phyloP scores from a whole-genome alignment of 2,797 vertebrate species.

The Pipistrellus pipistrellus region DNA sequence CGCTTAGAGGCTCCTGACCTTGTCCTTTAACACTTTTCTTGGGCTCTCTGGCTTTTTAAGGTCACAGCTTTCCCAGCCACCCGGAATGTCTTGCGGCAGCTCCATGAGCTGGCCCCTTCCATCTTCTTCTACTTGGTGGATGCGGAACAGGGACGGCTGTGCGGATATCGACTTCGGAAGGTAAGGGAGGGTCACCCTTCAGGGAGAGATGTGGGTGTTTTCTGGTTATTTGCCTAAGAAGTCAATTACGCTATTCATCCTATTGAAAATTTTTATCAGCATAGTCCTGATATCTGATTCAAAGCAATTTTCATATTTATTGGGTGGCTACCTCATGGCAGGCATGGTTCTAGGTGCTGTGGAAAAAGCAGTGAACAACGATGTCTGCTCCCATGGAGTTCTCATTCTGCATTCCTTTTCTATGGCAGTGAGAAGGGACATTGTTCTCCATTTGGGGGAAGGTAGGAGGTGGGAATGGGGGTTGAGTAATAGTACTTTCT shows the following conservation, averaged over 20 bases:
- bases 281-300: background rate
- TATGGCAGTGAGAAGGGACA: background rate
- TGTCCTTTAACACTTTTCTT: background rate
- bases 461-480: background rate
- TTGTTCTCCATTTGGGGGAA: background rate
- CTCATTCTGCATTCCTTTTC: background rate
- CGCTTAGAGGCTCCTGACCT: background rate
- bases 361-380: background rate
- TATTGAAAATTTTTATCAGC: background rate
- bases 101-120: slow-evolving; percentile 95
- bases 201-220: background rate
- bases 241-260: background rate
- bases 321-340: background rate
- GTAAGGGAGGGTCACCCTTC: slow-evolving; percentile 79
- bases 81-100: slow-evolving; percentile 96
- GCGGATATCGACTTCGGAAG: slow-evolving; percentile 95
- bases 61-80: slow-evolving; percentile 96
- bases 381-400: background rate
- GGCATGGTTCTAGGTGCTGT: background rate
- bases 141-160: slow-evolving; percentile 92
- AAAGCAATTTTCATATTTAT: background rate
- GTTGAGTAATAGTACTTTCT: background rate
- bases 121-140: slow-evolving; percentile 97
- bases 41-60: slow-evolving; percentile 85
- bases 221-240: background rate